Evolutionary conservation across 2,888 invertebrate species (phyloP).

Genomic region (Kryphioiulus occultus): DNA sequence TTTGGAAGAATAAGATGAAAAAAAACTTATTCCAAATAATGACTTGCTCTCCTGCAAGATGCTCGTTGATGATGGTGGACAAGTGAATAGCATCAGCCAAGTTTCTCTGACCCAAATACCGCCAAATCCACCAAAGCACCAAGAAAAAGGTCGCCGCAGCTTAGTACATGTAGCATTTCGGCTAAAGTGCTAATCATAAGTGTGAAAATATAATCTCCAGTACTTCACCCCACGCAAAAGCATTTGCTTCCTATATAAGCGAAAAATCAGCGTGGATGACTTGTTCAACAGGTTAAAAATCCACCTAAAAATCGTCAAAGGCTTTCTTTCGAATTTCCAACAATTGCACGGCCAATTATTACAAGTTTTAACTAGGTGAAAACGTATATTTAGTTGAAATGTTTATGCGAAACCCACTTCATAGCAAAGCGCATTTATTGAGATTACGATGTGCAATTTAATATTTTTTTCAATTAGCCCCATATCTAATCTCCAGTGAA

Average conservation of each 20-base stretch:
- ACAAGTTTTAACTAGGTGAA: not conserved
- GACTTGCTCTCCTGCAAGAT: not conserved
- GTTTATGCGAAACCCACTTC: not conserved
- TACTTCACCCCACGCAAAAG: not conserved
- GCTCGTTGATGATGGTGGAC: not conserved
- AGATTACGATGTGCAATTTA: not conserved
- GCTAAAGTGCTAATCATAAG: not conserved
- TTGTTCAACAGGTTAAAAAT: not conserved
- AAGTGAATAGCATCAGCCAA: not conserved
- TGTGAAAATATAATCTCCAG: not conserved
- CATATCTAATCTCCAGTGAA: not conserved
- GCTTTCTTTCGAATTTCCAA: not conserved
- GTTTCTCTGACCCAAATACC: not conserved
- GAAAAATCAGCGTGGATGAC: not conserved
- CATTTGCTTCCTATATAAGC: not conserved
- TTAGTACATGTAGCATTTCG: not conserved
- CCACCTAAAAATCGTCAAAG: not conserved
- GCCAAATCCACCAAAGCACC: not conserved
- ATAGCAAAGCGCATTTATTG: not conserved
- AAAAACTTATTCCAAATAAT: not conserved
- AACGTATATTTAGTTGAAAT: not conserved
- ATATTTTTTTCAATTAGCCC: not conserved
- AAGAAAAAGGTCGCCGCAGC: not conserved
- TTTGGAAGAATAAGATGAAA: not conserved
- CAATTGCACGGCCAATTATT: not conserved